Percentiles rank a stretch among this genome's conserved stretches.
phyloP scores from a whole-genome alignment of 2,797 vertebrate species.

The Hafferia zeledoni region DNA sequence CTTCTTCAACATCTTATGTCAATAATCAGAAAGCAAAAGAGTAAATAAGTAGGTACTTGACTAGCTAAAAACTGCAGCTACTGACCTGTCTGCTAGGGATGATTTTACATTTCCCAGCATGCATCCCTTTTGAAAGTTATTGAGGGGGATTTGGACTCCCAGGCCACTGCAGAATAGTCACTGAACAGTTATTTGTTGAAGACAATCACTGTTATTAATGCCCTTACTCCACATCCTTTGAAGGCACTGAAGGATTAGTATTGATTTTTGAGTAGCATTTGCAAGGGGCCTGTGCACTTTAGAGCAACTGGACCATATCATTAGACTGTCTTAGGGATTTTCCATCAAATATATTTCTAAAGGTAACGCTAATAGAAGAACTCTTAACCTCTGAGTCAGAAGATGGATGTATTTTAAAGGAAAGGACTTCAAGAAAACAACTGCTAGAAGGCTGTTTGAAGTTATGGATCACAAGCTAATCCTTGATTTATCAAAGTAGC shows the following conservation, averaged over 20 bases:
- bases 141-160: neutral
- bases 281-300: neutral
- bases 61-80: neutral
- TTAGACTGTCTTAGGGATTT: neutral
- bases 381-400: neutral
- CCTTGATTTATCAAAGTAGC: neutral
- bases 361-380: neutral
- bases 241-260: neutral
- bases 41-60: neutral
- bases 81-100: neutral
- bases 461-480: neutral
- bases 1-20: neutral
- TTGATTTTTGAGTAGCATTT: conserved; percentile 33
- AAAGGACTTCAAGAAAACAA: neutral
- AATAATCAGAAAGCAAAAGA: neutral
- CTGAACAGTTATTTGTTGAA: neutral
- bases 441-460: neutral
- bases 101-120: neutral
- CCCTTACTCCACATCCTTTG: neutral
- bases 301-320: neutral
- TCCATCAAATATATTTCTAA: neutral
- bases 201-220: neutral
- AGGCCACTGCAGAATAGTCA: neutral
- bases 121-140: neutral
- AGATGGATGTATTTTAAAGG: neutral